These are phyloP conservation scores for Montipora cactus DNA, from an alignment of 64 coral and sea anemone species.

Conservation along the genomic window DNA sequence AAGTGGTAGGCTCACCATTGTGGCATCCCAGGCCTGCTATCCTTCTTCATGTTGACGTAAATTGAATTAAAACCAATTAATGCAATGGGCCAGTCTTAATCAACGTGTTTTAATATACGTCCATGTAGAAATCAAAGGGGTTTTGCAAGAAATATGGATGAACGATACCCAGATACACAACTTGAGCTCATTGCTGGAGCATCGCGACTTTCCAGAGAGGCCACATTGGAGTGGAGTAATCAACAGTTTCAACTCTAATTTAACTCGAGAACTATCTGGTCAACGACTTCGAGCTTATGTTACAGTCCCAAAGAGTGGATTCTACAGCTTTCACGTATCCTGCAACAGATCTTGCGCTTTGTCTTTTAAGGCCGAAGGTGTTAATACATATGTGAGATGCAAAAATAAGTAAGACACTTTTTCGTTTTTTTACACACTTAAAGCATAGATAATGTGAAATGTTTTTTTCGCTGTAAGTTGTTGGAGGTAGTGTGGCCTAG, in stretches of 20 bases:
- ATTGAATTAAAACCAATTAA: too few relatives aligned
- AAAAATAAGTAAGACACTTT: not conserved
- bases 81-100: too few relatives aligned
- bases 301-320: constrained; percentile 78
- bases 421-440: not conserved
- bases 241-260: not conserved
- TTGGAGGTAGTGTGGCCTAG: too few relatives aligned
- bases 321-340: constrained; percentile 72
- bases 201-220: not conserved
- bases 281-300: constrained; percentile 80
- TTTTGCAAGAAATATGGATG: constrained; percentile 28
- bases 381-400: not conserved
- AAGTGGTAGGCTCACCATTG: too few relatives aligned
- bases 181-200: not conserved
- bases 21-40: too few relatives aligned
- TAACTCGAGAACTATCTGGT: constrained; percentile 11
- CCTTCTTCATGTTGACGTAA: too few relatives aligned
- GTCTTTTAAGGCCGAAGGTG: constrained; percentile 29
- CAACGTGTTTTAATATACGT: not conserved
- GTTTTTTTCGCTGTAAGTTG: too few relatives aligned
- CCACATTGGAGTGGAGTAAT: not conserved
- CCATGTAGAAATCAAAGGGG: constrained; percentile 22
- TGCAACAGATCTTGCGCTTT: constrained; percentile 77
- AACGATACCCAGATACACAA: not conserved
- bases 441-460: too few relatives aligned